Conservation (phyloP, 2,113 vertebrate species). For the Lepus europaeus region DNA sequence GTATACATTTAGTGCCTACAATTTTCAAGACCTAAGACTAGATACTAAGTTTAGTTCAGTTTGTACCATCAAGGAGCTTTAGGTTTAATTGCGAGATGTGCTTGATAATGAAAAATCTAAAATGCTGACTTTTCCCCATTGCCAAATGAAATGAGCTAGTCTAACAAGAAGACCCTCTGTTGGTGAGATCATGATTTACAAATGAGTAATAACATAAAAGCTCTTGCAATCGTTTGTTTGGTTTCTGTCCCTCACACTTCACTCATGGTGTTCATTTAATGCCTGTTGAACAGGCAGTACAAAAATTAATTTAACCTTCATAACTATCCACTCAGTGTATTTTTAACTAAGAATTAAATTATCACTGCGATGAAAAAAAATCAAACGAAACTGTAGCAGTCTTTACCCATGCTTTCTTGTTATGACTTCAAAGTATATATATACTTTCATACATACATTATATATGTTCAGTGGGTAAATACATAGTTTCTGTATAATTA, state of each 20-base stretch:
- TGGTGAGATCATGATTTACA: background rate
- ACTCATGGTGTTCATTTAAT: background rate
- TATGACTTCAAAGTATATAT: background rate
- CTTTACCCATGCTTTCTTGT: background rate
- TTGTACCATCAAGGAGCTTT: background rate
- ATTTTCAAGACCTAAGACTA: background rate
- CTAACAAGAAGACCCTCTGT: background rate
- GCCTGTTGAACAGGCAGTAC: background rate
- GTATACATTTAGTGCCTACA: background rate
- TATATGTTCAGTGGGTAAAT: background rate
- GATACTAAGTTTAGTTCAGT: background rate
- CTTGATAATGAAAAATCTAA: constrained; percentile 50
- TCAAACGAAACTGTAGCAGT: background rate
- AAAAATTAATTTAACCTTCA: background rate
- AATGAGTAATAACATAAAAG: constrained; percentile 19
- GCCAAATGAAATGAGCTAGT: background rate
- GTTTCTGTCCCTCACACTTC: background rate
- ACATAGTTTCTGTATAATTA: background rate
- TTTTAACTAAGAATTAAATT: constrained; percentile 10
- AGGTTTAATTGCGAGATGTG: constrained; percentile 24
- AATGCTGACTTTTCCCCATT: constrained; percentile 40
- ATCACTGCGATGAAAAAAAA: background rate
- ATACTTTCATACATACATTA: background rate
- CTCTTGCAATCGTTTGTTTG: constrained; percentile 15
- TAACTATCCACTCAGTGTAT: background rate